Base-by-base conservation (phyloP, 2,797 vertebrate genomes). In the Lateolabrax maculatus region DNA sequence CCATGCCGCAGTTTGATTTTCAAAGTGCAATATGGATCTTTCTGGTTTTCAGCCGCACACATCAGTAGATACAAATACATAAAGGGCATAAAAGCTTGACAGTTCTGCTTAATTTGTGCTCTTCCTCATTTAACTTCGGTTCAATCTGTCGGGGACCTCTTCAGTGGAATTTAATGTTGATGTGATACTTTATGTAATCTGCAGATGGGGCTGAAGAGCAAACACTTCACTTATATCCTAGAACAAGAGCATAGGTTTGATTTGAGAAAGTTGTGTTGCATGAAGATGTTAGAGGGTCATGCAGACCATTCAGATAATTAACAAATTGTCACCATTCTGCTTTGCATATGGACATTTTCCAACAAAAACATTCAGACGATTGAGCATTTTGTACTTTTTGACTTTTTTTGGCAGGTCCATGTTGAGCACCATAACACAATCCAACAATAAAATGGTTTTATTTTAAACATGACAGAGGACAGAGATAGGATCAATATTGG, bases 181-280 rank as follows among this genome's bases (percentile, higher is more conserved):
- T 73, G n/a, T 29, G 6, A 61, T 61, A 31, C 9, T 37, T 44
- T 11, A 41, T 71, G 39, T 21, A 71, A 71, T 68, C 39, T 70
- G 43, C 44, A 70, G 66, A 44, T 71, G 56, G 39, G 8, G 71
- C 60, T 46, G 29, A 53, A 44, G 51, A 69, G 64, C 48, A 62
- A 53, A 0, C 5, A 4, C 18, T 43, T 52, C 2, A 53, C 9
- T 41, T 34, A 1, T 19, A 7, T 43, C 13, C 9, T 12, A 43
- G 10, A 25, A 2, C 36, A 37, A n/a, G 21, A 19, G 21, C 9
- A 18, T 16, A 4, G 21, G 9, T 43, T 6, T 41, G 10, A 53
- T 21, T 53, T 43, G 13, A 15, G 48, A 11, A 19, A 52, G 34
- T 12, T 18, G 15, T 67, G 15, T 66, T 9, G 19, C 31, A 57